These are phyloP conservation scores for Nephrotoma guestfalica DNA, from an alignment of 2,888 invertebrate genomes.

Conservation along the genomic window DNA sequence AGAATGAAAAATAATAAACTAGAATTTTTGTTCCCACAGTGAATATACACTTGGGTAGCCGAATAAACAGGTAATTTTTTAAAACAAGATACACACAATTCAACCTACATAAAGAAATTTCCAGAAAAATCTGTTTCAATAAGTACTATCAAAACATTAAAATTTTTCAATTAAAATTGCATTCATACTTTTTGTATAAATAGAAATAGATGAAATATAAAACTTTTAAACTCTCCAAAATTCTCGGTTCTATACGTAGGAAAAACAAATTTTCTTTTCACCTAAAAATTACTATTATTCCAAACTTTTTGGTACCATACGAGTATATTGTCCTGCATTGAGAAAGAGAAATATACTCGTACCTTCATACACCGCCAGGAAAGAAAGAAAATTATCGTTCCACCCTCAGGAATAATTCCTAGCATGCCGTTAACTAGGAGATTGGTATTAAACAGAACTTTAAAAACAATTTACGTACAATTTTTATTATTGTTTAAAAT, in stretches of 20 bases:
- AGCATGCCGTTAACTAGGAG: neutral
- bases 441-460: neutral
- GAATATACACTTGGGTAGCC: too few relatives aligned
- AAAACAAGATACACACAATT: too few relatives aligned
- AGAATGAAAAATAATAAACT: too few relatives aligned
- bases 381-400: neutral
- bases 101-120: too few relatives aligned
- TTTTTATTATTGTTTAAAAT: neutral
- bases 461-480: neutral
- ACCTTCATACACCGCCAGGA: neutral
- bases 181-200: neutral
- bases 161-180: neutral
- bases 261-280: neutral
- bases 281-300: neutral
- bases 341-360: neutral
- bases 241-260: too few relatives aligned
- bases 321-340: neutral
- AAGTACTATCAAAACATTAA: neutral
- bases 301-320: neutral
- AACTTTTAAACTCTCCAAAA: neutral
- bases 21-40: too few relatives aligned
- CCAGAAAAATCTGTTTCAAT: neutral
- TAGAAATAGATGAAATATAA: neutral
- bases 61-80: too few relatives aligned
- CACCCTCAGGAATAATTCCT: neutral